phyloP scores from a whole-genome alignment of 2,888 invertebrate genomes.

The Nineta flava region DNA sequence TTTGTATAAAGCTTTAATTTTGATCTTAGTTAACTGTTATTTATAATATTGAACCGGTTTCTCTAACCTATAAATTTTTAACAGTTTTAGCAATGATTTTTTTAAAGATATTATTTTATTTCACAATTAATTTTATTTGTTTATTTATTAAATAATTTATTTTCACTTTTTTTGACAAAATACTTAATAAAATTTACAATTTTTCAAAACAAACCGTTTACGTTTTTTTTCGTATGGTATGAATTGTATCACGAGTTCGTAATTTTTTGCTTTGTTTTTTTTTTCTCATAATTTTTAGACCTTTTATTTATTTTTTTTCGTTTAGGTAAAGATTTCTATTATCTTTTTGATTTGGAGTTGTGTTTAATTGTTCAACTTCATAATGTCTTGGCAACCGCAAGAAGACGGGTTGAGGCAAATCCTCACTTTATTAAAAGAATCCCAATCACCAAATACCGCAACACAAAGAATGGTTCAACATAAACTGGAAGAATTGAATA shows the following conservation, averaged over 20 bases:
- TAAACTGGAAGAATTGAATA: conserved; percentile 94
- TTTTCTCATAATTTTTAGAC: not conserved
- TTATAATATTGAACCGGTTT: conserved; percentile 5
- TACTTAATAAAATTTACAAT: not conserved
- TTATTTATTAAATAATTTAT: not conserved
- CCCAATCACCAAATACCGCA: conserved; percentile 90
- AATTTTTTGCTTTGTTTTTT: not conserved
- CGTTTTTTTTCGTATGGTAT: no score
- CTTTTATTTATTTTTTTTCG: conserved; percentile 2
- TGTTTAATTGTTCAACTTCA: not conserved
- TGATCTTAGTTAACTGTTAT: not conserved
- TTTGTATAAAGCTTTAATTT: not conserved
- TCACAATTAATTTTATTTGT: not conserved
- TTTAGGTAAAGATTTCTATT: conserved; percentile 3
- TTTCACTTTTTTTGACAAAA: not conserved
- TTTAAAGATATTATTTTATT: not conserved
- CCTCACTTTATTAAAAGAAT: conserved; percentile 89
- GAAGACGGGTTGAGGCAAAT: conserved; percentile 91
- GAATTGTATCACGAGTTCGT: no score
- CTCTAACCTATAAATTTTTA: conserved; percentile 5
- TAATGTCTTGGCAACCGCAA: conserved; percentile 76
- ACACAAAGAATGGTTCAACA: conserved; percentile 93
- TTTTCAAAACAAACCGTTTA: not conserved
- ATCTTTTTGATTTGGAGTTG: conserved; percentile 5
- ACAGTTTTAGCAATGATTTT: not conserved